phyloP scores from a whole-genome alignment of 2,797 vertebrate genomes.

The Ptychadena robeensis region DNA sequence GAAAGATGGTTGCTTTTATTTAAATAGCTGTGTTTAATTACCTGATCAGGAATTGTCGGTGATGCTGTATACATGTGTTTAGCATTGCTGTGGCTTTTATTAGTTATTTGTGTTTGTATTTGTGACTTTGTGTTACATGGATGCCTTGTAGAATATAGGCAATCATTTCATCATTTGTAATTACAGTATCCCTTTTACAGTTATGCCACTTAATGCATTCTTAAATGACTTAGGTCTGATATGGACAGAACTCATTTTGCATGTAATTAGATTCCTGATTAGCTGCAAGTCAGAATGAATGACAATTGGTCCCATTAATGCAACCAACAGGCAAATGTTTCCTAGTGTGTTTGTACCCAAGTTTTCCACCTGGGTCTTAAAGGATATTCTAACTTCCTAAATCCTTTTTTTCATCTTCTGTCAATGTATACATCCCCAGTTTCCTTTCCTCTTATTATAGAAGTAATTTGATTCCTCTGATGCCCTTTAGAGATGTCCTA shows the following conservation, averaged over 20 bases:
- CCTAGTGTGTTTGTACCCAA: neutral
- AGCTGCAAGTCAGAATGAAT: slow-evolving; percentile 25
- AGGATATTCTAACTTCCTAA: neutral
- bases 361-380: neutral
- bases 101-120: neutral
- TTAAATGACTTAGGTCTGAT: slow-evolving; percentile 1
- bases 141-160: neutral
- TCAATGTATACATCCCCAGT: slow-evolving; percentile 23
- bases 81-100: neutral
- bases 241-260: slow-evolving; percentile 29
- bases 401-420: slow-evolving; percentile 1
- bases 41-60: neutral
- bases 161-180: slow-evolving; percentile 34
- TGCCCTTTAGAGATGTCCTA: slow-evolving; percentile 58
- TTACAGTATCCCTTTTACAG: slow-evolving; percentile 32
- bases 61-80: no score
- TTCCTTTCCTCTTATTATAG: slow-evolving; percentile 27
- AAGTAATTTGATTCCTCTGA: slow-evolving; percentile 50
- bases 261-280: slow-evolving; percentile 33
- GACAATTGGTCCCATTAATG: neutral
- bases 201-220: slow-evolving; percentile 34
- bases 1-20: neutral
- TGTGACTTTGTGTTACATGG: slow-evolving; percentile 6
- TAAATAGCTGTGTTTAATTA: neutral
- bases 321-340: neutral